Conservation (phyloP, 2,888 invertebrate genomes). For the Anoncus sp. region DNA sequence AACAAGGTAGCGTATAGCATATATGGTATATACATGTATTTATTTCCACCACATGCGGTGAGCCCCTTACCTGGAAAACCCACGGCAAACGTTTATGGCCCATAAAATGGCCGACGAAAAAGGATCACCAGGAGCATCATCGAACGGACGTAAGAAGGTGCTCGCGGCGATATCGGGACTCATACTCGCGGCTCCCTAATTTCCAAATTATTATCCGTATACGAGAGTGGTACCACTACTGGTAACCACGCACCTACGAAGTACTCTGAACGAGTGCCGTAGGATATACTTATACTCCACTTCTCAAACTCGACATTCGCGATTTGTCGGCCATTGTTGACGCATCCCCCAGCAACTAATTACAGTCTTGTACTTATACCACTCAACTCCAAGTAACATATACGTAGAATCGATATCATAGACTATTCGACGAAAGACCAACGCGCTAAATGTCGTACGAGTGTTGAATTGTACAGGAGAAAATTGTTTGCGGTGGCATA, state of each 20-base stretch:
- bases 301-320: slow-evolving; percentile 34
- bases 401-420: slow-evolving; percentile 38
- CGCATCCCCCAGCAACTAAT: slow-evolving; percentile 5
- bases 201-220: slow-evolving; percentile 63
- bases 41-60: slow-evolving; percentile 60
- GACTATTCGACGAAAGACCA: slow-evolving; percentile 4
- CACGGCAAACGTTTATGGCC: slow-evolving; percentile 67
- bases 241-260: slow-evolving; percentile 33
- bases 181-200: slow-evolving; percentile 66
- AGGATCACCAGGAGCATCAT: slow-evolving; percentile 56
- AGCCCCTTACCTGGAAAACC: slow-evolving; percentile 66
- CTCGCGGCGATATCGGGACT: slow-evolving; percentile 58
- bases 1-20: slow-evolving; percentile 59
- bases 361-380: slow-evolving; percentile 5
- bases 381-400: slow-evolving; percentile 19
- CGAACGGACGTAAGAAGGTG: slow-evolving; percentile 63
- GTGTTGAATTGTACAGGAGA: slow-evolving; percentile 1
- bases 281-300: slow-evolving; percentile 48
- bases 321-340: slow-evolving; percentile 55
- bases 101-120: slow-evolving; percentile 70
- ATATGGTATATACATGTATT: slow-evolving; percentile 58
- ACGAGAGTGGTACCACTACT: slow-evolving; percentile 35
- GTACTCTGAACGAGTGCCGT: slow-evolving; percentile 38
- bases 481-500: background rate
- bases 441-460: background rate